These are phyloP conservation scores for Lates japonicus DNA, from an alignment of 2,797 vertebrate genomes.

Conservation along the genomic window DNA sequence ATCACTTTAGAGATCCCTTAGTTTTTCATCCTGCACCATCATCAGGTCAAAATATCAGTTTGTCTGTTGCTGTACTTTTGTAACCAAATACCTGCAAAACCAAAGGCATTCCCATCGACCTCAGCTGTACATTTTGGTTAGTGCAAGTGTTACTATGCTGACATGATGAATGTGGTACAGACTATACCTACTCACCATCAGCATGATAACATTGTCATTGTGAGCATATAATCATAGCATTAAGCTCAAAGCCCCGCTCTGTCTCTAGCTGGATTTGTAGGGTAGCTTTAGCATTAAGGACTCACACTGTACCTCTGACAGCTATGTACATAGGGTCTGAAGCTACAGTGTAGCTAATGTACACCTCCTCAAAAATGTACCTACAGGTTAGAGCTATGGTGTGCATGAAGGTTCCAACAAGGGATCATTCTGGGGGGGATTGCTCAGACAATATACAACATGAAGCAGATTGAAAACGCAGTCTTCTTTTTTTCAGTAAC, in stretches of 20 bases:
- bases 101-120: background rate
- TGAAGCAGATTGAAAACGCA: too few species aligned
- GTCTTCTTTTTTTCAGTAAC: too few species aligned
- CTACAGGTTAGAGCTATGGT: background rate
- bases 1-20: background rate
- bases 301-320: background rate
- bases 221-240: background rate
- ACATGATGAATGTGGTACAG: background rate
- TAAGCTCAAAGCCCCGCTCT: background rate
- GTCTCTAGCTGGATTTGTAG: background rate
- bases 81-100: background rate
- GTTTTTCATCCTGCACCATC: too few species aligned
- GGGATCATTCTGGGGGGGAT: too few species aligned
- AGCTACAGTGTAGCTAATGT: background rate
- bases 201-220: background rate
- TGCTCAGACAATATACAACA: too few species aligned
- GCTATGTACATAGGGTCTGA: background rate
- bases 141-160: background rate
- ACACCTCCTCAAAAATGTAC: background rate
- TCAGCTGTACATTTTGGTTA: background rate
- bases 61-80: background rate
- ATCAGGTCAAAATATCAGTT: too few species aligned
- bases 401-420: too few species aligned
- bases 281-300: background rate
- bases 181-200: background rate